Evolutionary conservation across 2,888 invertebrate species (phyloP).

Genomic region (Tribolium freemani): DNA sequence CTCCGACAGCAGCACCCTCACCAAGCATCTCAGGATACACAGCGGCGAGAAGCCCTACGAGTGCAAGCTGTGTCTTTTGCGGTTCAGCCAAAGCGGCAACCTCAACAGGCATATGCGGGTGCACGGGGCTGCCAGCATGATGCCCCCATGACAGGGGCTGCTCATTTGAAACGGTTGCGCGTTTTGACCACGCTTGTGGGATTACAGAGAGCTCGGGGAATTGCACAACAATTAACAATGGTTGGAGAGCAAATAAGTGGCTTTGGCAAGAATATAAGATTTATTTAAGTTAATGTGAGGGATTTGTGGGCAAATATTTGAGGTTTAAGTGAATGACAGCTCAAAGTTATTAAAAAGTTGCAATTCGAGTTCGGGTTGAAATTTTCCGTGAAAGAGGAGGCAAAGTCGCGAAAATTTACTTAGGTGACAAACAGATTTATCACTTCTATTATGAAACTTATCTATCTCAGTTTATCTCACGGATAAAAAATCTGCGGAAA

Average conservation of each 20-base stretch:
- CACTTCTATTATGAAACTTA: too few relatives aligned
- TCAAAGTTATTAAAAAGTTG: neutral
- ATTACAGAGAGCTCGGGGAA: neutral
- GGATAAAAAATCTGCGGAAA: too few relatives aligned
- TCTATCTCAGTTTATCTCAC: too few relatives aligned
- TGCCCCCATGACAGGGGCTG: slow-evolving; percentile 58
- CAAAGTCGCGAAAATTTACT: too few relatives aligned
- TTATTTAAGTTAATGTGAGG: neutral
- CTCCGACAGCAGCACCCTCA: slow-evolving; percentile 97
- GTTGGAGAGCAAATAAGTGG: neutral
- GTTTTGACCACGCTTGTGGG: neutral
- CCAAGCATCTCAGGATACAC: slow-evolving; percentile 95
- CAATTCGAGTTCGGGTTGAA: neutral
- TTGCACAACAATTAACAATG: neutral
- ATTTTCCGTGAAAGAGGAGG: too few relatives aligned
- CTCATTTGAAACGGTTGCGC: neutral
- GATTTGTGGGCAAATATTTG: neutral
- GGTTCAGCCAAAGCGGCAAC: slow-evolving; percentile 98
- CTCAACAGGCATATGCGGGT: slow-evolving; percentile 99
- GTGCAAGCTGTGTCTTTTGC: slow-evolving; percentile 94
- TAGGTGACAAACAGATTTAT: too few relatives aligned
- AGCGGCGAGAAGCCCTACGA: slow-evolving; percentile 97
- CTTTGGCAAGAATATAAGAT: neutral
- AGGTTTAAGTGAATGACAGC: neutral
- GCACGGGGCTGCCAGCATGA: slow-evolving; percentile 76